Evolutionary conservation across 2,888 invertebrate genomes (phyloP).

Genomic region (Tetrapedia diversipes): DNA sequence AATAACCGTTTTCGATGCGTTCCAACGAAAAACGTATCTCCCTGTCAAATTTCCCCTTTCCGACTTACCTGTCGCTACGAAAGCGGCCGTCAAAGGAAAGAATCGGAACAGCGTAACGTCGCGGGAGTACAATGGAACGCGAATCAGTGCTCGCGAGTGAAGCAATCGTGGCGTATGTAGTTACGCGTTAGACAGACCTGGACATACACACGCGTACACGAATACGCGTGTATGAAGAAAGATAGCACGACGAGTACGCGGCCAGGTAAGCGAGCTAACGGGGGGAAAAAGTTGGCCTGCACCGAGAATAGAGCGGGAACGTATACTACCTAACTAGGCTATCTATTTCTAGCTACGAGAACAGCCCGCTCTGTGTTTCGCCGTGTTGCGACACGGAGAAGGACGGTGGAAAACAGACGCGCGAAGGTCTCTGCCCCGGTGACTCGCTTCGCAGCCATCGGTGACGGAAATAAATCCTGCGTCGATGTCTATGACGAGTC

Average conservation of each 20-base stretch:
- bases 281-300: slow-evolving; percentile 61
- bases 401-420: slow-evolving; percentile 61
- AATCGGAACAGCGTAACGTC: slow-evolving; percentile 55
- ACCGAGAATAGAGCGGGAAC: slow-evolving; percentile 72
- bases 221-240: slow-evolving; percentile 24
- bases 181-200: slow-evolving; percentile 49
- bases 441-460: slow-evolving; percentile 39
- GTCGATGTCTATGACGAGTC: slow-evolving; percentile 49
- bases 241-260: slow-evolving; percentile 32
- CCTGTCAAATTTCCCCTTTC: no score
- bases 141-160: slow-evolving; percentile 49
- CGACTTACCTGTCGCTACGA: no score
- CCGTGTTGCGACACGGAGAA: slow-evolving; percentile 66
- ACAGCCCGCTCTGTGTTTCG: slow-evolving; percentile 63
- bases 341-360: slow-evolving; percentile 74
- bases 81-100: slow-evolving; percentile 12
- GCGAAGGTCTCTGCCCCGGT: slow-evolving; percentile 64
- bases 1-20: no score
- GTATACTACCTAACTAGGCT: slow-evolving; percentile 73
- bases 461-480: slow-evolving; percentile 59
- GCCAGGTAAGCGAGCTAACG: slow-evolving; percentile 59
- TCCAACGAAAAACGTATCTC: no score
- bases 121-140: slow-evolving; percentile 53
- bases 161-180: slow-evolving; percentile 53
- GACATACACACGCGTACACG: no score